These are phyloP conservation scores for Urocyon cinereoargenteus DNA, from an alignment of 2,797 vertebrate species.

Conservation along the genomic window DNA sequence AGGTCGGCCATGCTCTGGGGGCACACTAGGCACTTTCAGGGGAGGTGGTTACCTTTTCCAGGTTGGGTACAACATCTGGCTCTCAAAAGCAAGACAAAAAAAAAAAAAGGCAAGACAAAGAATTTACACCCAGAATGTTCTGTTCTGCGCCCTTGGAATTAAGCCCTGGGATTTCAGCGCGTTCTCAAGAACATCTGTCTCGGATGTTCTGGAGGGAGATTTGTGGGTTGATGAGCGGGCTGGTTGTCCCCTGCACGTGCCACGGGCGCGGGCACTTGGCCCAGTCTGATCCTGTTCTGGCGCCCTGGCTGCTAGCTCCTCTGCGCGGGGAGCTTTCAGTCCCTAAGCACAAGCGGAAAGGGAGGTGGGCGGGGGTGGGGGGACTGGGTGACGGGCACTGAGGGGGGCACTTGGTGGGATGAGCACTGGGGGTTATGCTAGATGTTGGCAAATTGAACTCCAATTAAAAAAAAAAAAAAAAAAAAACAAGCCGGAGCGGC, in stretches of 20 bases:
- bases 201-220: not conserved
- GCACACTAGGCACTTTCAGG: conserved; percentile 69
- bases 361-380: too few species aligned
- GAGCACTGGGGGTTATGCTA: too few species aligned
- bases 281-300: not conserved
- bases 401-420: too few species aligned
- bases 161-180: not conserved
- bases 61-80: not conserved
- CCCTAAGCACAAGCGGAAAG: too few species aligned
- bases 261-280: too few species aligned
- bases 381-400: too few species aligned
- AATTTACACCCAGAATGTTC: not conserved
- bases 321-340: too few species aligned
- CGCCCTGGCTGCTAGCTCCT: not conserved
- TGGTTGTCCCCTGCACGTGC: not conserved
- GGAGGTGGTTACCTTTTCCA: not conserved
- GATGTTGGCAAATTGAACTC: too few species aligned
- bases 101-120: not conserved
- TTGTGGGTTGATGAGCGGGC: not conserved
- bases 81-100: conserved; percentile 37
- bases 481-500: too few species aligned
- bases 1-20: conserved; percentile 47
- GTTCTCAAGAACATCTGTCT: not conserved
- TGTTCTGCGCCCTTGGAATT: not conserved
- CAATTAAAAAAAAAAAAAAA: too few species aligned